Conservation (phyloP, 1,140 invertebrate genomes). For the Atopsyche davidsoni region DNA sequence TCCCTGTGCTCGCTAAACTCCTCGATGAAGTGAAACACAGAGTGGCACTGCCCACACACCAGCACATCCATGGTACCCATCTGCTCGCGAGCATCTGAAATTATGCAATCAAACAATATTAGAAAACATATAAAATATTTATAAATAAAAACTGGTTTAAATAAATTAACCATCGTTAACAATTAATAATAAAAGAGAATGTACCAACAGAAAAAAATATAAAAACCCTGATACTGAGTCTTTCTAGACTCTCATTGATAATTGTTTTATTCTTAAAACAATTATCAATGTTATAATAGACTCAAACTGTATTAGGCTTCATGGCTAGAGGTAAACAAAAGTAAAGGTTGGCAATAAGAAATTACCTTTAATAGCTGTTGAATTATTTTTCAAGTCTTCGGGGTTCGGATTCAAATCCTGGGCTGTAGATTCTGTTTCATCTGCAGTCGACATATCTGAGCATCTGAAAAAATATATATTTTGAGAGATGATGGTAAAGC, state of each 20-base stretch:
- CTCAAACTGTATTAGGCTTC: no score
- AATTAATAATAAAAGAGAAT: no score
- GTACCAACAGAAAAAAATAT: no score
- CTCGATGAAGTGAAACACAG: slow-evolving; percentile 71
- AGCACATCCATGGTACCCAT: slow-evolving; percentile 68
- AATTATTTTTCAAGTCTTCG: slow-evolving; percentile 60
- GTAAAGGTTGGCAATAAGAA: no score
- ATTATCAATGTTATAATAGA: no score
- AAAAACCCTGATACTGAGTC: no score
- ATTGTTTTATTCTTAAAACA: no score
- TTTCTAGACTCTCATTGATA: no score
- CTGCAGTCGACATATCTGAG: slow-evolving; percentile 33
- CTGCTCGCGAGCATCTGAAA: slow-evolving; percentile 64
- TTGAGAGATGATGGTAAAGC: no score
- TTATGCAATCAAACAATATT: slow-evolving; percentile 25
- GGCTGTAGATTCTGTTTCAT: slow-evolving; percentile 38
- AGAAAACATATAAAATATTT: slow-evolving; percentile 9
- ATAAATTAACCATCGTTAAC: no score
- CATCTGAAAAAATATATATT: slow-evolving; percentile 7
- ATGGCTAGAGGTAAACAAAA: no score
- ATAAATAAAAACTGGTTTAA: slow-evolving; percentile 14
- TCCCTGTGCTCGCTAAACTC: slow-evolving; percentile 67
- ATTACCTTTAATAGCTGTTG: slow-evolving; percentile 58
- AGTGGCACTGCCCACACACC: slow-evolving; percentile 73
- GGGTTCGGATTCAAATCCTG: slow-evolving; percentile 49